These are phyloP conservation scores for Garra rufa DNA, from an alignment of 2,113 vertebrate genomes.

Conservation along the genomic window DNA sequence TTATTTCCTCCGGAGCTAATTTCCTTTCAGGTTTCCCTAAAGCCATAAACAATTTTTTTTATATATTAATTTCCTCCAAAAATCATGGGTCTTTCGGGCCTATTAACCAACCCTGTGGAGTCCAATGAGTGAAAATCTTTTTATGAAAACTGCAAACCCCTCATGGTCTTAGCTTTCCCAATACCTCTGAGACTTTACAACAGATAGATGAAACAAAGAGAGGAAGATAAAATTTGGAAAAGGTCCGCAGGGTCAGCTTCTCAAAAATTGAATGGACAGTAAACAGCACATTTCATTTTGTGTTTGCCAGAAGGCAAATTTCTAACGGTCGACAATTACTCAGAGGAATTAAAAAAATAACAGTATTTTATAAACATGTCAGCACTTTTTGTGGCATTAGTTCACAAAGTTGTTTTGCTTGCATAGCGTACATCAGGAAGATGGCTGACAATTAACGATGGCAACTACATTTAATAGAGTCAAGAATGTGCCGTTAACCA, in stretches of 20 bases:
- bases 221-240: background rate
- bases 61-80: constrained; percentile 38
- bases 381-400: constrained; percentile 28
- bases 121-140: constrained; percentile 18
- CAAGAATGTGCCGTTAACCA: background rate
- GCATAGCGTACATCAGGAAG: background rate
- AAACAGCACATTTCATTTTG: constrained; percentile 1
- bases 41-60: constrained; percentile 19
- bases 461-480: background rate
- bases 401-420: constrained; percentile 6
- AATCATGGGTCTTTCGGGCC: constrained; percentile 33
- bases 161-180: background rate
- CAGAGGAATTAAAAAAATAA: background rate
- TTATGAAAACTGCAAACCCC: constrained; percentile 13
- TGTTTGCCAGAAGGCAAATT: constrained; percentile 15
- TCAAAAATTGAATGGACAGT: background rate
- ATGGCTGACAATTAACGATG: background rate
- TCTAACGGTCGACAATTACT: background rate
- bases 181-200: constrained; percentile 35
- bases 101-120: constrained; percentile 36
- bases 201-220: constrained; percentile 22
- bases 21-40: constrained; percentile 12
- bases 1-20: constrained; percentile 15
- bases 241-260: constrained; percentile 39
- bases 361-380: constrained; percentile 10